A percentile compares a stretch with the other conserved stretches of the same genome.
phyloP scores from a whole-genome alignment of 2,888 invertebrate genomes.

The Lutraria lutraria region DNA sequence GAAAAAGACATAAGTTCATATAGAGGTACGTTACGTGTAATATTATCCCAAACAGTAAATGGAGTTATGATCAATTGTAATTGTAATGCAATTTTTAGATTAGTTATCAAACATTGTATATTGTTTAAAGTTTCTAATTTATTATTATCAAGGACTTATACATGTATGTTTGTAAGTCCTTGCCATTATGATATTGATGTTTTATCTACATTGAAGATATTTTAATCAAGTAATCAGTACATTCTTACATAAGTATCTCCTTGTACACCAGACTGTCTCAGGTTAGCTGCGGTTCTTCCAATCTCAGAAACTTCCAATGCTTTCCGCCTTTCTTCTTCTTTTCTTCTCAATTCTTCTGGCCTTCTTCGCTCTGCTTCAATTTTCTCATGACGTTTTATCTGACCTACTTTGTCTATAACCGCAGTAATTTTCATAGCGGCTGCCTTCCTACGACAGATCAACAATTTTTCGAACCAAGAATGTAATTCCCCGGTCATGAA shows the following conservation, averaged over 20 bases:
- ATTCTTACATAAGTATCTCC: background rate
- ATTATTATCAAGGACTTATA: no score
- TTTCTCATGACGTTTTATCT: constrained; percentile 30
- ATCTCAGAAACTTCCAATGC: no score
- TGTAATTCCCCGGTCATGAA: constrained; percentile 71
- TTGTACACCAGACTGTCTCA: background rate
- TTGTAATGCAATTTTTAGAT: no score
- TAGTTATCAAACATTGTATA: no score
- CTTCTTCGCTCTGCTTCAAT: constrained; percentile 30
- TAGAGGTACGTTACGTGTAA: no score
- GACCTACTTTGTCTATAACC: constrained; percentile 25
- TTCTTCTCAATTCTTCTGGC: constrained; percentile 47
- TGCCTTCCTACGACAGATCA: constrained; percentile 48
- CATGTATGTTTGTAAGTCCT: no score
- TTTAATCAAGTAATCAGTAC: background rate
- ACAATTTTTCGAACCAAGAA: constrained; percentile 61
- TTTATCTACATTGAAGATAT: background rate
- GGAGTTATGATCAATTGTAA: no score
- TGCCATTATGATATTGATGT: no score
- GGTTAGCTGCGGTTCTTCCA: no score
- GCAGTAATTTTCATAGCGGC: constrained; percentile 46
- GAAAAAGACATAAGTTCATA: no score
- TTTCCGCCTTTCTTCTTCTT: constrained; percentile 28
- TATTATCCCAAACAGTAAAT: no score
- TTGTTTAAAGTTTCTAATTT: background rate